Base-by-base conservation (phyloP, 2,113 vertebrate genomes). In the Nannobrachium achirus region DNA sequence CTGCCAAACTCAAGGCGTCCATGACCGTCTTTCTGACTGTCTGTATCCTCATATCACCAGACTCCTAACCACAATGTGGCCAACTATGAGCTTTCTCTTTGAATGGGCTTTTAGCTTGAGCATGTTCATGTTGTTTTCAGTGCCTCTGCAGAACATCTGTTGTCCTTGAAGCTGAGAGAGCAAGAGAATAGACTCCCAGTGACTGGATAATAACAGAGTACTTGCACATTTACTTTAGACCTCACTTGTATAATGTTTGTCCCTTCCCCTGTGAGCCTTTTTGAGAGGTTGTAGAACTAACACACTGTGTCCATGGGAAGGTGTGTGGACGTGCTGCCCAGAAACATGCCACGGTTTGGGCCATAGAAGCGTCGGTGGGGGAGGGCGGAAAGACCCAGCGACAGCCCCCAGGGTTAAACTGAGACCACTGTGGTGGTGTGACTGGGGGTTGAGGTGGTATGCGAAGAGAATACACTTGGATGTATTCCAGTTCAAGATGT, bases 71-170 rank as follows among this genome's bases (percentile, higher is more conserved):
- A 33, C 25, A 33, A 33, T 14, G 40, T 63, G 38, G 2, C 51
- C 33, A n/a, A 3, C 49, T 44, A 14, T 40, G 14, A 56, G 42
- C 40, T 55, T 69, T 58, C 40, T 46, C 9, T 69, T 79, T 68
- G 41, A 66, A 63, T 72, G 52, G 53, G 64, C 38, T 53, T 71
- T 48, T 66, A 69, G 66, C 62, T 45, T 66, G 75, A 76, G 84
- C 66, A 52, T 33, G n/a, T 45, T 69, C 2, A 18, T 16, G 46
- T 40, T 20, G 39, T 44, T 52, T 66, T 67, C 53, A 60, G 42
- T 44, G 49, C 49, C 0, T 6, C 10, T 56, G 18, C 10, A 11
- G 7, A 53, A 46, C 10, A 10, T 42, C 8, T 58, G 39, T 10
- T 20, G 48, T 65, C 3, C 14, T 16, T 68, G 19, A 61, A 55